These are phyloP conservation scores for Marasmarcha lunaedactyla DNA, from an alignment of 2,888 invertebrate genomes.

Conservation along the genomic window DNA sequence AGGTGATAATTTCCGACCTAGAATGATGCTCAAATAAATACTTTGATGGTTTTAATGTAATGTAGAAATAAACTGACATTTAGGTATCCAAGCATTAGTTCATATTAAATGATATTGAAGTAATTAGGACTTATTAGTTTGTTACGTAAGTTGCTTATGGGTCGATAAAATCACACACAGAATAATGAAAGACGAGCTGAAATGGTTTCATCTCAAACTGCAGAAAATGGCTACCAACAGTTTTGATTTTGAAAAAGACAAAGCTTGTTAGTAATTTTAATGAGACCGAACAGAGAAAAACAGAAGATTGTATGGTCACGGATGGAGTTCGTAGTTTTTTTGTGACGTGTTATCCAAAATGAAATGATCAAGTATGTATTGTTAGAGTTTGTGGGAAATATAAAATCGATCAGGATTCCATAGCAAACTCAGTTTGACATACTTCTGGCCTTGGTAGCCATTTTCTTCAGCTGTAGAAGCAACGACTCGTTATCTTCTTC, in stretches of 20 bases:
- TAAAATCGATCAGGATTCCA: slow-evolving; percentile 30
- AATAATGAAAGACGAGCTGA: slow-evolving; percentile 2
- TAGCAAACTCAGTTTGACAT: slow-evolving; percentile 64
- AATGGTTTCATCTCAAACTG: slow-evolving; percentile 27
- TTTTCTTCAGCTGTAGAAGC: slow-evolving; percentile 95
- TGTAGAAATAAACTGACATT: too few relatives aligned
- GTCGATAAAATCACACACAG: background rate
- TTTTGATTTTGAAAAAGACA: slow-evolving; percentile 26
- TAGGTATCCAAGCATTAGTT: too few relatives aligned
- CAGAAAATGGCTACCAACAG: slow-evolving; percentile 69
- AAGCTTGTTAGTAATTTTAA: slow-evolving; percentile 52
- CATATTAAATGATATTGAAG: slow-evolving; percentile 6
- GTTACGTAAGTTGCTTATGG: background rate
- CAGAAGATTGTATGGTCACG: slow-evolving; percentile 19
- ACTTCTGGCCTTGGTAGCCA: slow-evolving; percentile 89
- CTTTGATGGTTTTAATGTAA: too few relatives aligned
- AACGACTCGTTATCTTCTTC: slow-evolving; percentile 98
- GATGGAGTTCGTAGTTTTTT: too few relatives aligned
- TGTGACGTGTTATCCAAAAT: slow-evolving; percentile 5
- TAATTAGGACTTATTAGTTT: background rate
- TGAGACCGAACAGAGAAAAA: slow-evolving; percentile 24
- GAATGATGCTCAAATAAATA: slow-evolving; percentile 16
- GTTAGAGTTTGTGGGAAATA: slow-evolving; percentile 25
- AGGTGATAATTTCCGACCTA: slow-evolving; percentile 78
- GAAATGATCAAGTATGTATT: slow-evolving; percentile 11